Percentiles rank a stretch among this genome's conserved stretches.
Conservation (phyloP, 2,888 invertebrate species). For the Acleris holmiana region DNA sequence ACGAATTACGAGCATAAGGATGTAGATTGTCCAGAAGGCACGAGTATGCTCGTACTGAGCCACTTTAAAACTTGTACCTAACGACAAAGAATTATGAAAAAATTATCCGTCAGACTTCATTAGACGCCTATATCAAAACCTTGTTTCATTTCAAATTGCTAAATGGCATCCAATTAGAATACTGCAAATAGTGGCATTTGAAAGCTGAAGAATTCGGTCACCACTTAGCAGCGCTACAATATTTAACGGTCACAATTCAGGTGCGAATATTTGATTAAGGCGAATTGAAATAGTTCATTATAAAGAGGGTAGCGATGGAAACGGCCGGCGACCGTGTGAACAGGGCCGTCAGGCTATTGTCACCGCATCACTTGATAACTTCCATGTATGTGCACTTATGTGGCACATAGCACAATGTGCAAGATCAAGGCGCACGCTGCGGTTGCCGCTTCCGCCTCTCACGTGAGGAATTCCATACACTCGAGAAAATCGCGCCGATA, state of each 20-base stretch:
- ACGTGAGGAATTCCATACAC: slow-evolving; percentile 59
- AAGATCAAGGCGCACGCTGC: slow-evolving; percentile 72
- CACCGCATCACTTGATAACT: slow-evolving; percentile 67
- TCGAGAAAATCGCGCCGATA: slow-evolving; percentile 52
- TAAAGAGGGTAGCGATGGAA: slow-evolving; percentile 70
- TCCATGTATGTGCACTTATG: slow-evolving; percentile 14
- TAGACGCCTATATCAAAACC: not conserved
- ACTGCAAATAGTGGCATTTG: slow-evolving; percentile 26
- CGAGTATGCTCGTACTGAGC: no score
- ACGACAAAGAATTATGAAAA: no score
- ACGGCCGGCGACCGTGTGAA: slow-evolving; percentile 77
- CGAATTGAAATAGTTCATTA: slow-evolving; percentile 47
- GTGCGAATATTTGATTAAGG: slow-evolving; percentile 19
- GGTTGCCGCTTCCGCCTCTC: slow-evolving; percentile 73
- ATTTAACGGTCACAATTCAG: slow-evolving; percentile 25
- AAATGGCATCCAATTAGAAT: slow-evolving; percentile 30
- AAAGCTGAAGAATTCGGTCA: slow-evolving; percentile 29
- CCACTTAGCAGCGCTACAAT: slow-evolving; percentile 30
- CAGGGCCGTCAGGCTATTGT: slow-evolving; percentile 74
- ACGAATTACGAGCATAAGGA: slow-evolving; percentile 23
- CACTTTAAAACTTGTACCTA: not conserved
- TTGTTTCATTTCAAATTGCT: slow-evolving; percentile 26
- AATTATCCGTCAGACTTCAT: no score
- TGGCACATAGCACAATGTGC: slow-evolving; percentile 47
- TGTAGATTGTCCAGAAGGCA: not conserved